These are phyloP conservation scores for Prinia subflava DNA, from an alignment of 2,113 vertebrate genomes.

Conservation along the genomic window DNA sequence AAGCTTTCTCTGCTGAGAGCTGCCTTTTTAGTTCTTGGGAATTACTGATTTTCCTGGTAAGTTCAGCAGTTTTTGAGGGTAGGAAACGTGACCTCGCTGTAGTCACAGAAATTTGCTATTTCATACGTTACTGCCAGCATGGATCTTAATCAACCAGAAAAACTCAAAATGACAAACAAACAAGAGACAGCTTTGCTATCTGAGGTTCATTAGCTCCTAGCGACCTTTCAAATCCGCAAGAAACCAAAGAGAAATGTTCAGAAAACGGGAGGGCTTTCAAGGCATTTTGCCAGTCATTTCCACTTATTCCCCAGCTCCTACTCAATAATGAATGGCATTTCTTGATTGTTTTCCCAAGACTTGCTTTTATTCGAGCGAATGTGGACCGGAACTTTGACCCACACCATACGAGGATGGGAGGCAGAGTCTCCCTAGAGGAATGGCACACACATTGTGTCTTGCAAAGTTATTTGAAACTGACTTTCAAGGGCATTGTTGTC, in stretches of 20 bases:
- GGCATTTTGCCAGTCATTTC: constrained; percentile 16
- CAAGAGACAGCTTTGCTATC: constrained; percentile 74
- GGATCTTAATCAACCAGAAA: constrained; percentile 80
- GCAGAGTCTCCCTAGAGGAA: background rate
- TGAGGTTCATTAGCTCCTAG: constrained; percentile 75
- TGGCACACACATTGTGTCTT: background rate
- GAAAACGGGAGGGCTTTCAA: constrained; percentile 20
- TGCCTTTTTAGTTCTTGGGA: background rate
- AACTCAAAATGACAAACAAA: constrained; percentile 76
- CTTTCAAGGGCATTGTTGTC: background rate
- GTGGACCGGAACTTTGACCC: background rate
- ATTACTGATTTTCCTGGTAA: background rate
- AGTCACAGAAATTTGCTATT: constrained; percentile 49
- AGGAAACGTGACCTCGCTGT: constrained; percentile 22
- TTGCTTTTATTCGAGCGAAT: background rate
- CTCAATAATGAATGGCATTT: constrained; percentile 10
- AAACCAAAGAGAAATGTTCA: constrained; percentile 13
- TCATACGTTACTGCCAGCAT: constrained; percentile 62
- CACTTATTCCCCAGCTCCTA: background rate
- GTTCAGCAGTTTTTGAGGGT: constrained; percentile 51
- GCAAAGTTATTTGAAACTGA: background rate
- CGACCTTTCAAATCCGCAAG: constrained; percentile 61
- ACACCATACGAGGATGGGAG: background rate
- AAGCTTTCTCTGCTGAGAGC: background rate
- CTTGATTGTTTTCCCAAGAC: constrained; percentile 10